Conservation (phyloP, 1,140 invertebrate species). For the Drosophila bipectinata region DNA sequence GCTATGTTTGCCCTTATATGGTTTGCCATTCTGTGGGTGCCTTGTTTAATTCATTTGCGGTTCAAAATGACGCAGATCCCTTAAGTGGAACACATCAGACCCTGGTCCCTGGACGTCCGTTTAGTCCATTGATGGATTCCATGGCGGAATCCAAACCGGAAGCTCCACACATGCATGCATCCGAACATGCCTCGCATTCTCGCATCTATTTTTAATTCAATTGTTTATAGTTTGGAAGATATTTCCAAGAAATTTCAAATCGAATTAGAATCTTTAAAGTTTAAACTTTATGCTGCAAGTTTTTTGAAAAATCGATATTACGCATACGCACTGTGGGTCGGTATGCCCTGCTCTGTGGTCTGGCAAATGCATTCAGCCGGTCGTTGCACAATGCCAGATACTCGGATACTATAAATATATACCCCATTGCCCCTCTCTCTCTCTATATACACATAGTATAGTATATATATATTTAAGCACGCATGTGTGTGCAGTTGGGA, state of each 20-base stretch:
- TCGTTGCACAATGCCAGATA: slow-evolving; percentile 50
- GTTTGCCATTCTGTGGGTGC: slow-evolving; percentile 41
- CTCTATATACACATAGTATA: not conserved
- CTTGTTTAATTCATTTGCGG: slow-evolving; percentile 53
- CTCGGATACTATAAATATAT: slow-evolving; percentile 13
- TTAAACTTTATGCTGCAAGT: not conserved
- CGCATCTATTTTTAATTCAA: slow-evolving; percentile 18
- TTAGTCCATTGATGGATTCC: slow-evolving; percentile 38
- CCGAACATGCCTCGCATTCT: slow-evolving; percentile 23
- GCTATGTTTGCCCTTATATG: slow-evolving; percentile 36
- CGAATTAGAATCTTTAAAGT: not conserved
- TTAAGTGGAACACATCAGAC: slow-evolving; percentile 44
- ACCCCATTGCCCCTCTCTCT: not conserved
- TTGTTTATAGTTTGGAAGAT: slow-evolving; percentile 27
- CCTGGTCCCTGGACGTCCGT: slow-evolving; percentile 10
- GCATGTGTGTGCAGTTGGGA: slow-evolving; percentile 27
- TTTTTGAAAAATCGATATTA: slow-evolving; percentile 41
- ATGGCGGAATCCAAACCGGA: slow-evolving; percentile 27
- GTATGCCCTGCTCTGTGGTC: slow-evolving; percentile 8
- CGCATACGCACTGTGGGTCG: slow-evolving; percentile 39
- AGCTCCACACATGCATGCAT: slow-evolving; percentile 34
- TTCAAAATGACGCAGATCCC: slow-evolving; percentile 54
- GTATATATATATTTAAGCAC: slow-evolving; percentile 4
- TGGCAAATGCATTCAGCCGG: slow-evolving; percentile 56
- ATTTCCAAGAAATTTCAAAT: slow-evolving; percentile 10